A percentile compares a stretch with the other conserved stretches of the same genome.
phyloP scores from a whole-genome alignment of 1,140 invertebrate species.

The Drosophila orena region DNA sequence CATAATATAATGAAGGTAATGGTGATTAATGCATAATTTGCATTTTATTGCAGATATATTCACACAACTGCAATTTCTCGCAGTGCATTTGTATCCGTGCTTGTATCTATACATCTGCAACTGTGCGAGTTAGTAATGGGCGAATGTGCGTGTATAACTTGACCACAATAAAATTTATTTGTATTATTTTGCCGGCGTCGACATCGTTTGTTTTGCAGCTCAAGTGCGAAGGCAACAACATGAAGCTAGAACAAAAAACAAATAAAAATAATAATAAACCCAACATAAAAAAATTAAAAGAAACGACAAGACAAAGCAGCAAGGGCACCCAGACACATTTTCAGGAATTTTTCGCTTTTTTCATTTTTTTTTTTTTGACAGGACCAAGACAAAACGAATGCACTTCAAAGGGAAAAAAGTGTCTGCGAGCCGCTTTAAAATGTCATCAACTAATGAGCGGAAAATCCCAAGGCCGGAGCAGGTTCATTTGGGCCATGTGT shows the following conservation, averaged over 20 bases:
- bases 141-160: slow-evolving; percentile 52
- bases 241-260: slow-evolving; percentile 15
- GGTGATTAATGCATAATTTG: too few species aligned
- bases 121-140: slow-evolving; percentile 24
- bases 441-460: slow-evolving; percentile 25
- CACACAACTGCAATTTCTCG: not conserved
- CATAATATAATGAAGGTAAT: not conserved
- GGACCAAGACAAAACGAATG: slow-evolving; percentile 9
- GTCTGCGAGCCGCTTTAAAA: slow-evolving; percentile 8
- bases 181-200: slow-evolving; percentile 54
- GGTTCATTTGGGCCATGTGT: slow-evolving; percentile 14
- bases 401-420: slow-evolving; percentile 32
- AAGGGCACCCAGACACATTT: slow-evolving; percentile 1
- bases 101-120: slow-evolving; percentile 18
- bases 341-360: not conserved
- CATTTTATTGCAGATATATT: too few species aligned
- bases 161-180: slow-evolving; percentile 74
- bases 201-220: slow-evolving; percentile 58
- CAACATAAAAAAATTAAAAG: slow-evolving; percentile 10
- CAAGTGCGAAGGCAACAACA: slow-evolving; percentile 50
- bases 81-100: not conserved
- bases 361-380: not conserved
- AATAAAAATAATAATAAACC: slow-evolving; percentile 26
- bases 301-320: not conserved
- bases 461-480: not conserved